Conservation (phyloP, 1,140 invertebrate genomes). For the Alviniconcha marisindica region DNA sequence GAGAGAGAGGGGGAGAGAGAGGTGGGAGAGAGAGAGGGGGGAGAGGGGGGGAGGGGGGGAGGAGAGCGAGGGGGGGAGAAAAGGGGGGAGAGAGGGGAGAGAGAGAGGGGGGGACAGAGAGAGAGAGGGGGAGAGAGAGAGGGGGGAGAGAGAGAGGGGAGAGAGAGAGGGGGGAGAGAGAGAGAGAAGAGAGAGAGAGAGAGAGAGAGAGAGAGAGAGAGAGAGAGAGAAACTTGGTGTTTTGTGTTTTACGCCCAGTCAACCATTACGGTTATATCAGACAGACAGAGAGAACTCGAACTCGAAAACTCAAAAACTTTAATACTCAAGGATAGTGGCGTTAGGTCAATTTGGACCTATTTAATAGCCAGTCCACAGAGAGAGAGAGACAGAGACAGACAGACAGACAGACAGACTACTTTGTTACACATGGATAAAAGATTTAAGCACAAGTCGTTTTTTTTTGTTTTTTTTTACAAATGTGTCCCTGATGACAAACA, state of each 20-base stretch:
- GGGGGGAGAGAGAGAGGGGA: background rate
- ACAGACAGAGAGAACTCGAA: background rate
- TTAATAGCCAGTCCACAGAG: background rate
- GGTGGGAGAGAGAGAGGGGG: background rate
- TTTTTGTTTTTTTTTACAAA: too few species aligned
- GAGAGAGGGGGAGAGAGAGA: conserved; percentile 3
- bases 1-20: background rate
- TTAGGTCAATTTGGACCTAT: too few species aligned
- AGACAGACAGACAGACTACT: background rate
- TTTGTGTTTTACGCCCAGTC: too few species aligned
- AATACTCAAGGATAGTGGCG: too few species aligned
- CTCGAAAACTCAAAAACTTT: too few species aligned
- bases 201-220: conserved; percentile 16
- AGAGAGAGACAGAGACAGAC: background rate
- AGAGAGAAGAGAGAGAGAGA: background rate
- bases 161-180: background rate
- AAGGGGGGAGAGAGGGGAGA: background rate
- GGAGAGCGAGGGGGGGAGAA: background rate
- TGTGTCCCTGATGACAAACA: too few species aligned
- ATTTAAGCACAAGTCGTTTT: too few species aligned
- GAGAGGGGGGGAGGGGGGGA: background rate
- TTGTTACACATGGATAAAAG: too few species aligned
- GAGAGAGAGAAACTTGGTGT: conserved; percentile 21
- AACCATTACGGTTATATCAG: too few species aligned
- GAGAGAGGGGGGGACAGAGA: background rate